A percentile compares a stretch with the other conserved stretches of the same genome.
Evolutionary conservation across 2,888 invertebrate species (phyloP).

Genomic region (Acrocera orbiculus): DNA sequence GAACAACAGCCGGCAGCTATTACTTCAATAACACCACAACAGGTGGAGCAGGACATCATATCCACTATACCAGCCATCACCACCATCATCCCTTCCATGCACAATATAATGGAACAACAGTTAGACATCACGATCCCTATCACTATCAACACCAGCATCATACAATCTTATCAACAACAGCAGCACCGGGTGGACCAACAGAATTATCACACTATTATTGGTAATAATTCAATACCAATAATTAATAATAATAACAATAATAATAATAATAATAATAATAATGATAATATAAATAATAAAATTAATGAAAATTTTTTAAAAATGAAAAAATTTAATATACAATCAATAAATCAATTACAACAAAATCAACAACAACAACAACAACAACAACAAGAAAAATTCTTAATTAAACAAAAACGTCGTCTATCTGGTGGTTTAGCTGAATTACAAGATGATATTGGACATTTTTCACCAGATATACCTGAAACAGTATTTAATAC

Average conservation of each 20-base stretch:
- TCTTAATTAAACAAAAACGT: too few relatives aligned
- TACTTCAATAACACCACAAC: slow-evolving; percentile 20
- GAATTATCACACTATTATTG: slow-evolving; percentile 66
- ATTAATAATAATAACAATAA: too few relatives aligned
- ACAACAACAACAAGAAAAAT: too few relatives aligned
- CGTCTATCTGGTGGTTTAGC: slow-evolving; percentile 16
- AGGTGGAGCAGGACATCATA: slow-evolving; percentile 19
- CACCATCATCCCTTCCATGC: too few relatives aligned
- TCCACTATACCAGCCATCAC: slow-evolving; percentile 21
- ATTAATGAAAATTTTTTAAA: too few relatives aligned
- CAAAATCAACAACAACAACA: too few relatives aligned
- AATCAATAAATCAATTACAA: too few relatives aligned
- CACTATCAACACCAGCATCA: slow-evolving; percentile 30
- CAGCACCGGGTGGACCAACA: slow-evolving; percentile 42
- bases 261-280: too few relatives aligned
- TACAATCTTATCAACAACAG: slow-evolving; percentile 33
- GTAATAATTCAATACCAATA: slow-evolving; percentile 34
- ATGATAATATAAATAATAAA: neutral
- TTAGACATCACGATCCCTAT: slow-evolving; percentile 31
- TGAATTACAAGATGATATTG: slow-evolving; percentile 13
- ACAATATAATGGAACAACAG: slow-evolving; percentile 24
- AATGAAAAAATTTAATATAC: too few relatives aligned
- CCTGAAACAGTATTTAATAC: slow-evolving; percentile 21
- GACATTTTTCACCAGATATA: slow-evolving; percentile 14
- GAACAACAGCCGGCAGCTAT: slow-evolving; percentile 15